Evolutionary conservation across 2,113 vertebrate species (phyloP), one percentile per base, ranked within the genome.

Genomic region (Syrrhaptes paradoxus): DNA sequence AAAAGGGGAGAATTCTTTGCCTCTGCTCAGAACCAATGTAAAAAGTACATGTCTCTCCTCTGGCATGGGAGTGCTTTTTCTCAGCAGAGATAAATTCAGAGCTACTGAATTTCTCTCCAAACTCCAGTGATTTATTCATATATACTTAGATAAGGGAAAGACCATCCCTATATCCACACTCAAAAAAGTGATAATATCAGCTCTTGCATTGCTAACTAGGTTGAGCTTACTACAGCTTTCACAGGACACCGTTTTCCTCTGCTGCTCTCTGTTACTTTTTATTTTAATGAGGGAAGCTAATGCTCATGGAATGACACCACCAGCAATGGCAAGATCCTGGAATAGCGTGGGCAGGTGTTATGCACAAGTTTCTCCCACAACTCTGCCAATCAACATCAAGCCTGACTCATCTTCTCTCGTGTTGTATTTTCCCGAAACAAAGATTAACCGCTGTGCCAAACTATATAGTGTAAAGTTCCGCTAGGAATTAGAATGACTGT

Each of bases 301-400:
- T 48, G 49, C 54, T 90, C 22, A 54, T 51, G 66, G 66, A 90
- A 85, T 55, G 77, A 74, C 71, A 87, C 13, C 31, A 90, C 17
- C 4, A 16, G 77, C 36, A 54, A 38, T 3, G n/a, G 52, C 4
- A 7, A 93, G 68, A 89, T 78, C 67, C 86, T 92, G 62, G 51
- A 97, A 96, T 88, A 96, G 70, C 6, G 48, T 41, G 71, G 93
- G 82, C 94, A 96, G 92, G 81, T 91, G 94, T 48, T 81, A 41
- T 21, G 28, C 71, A 85, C 48, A 85, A 85, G 61, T 87, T 96
- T 94, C 79, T 82, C 54, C 74, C 72, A 82, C 46, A 91, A 17
- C 45, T 82, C 79, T 96, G 96, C 48, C 89, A 90, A 77, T 95
- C 93, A 93, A 2, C 34, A 43, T 75, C 70, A 76, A 70, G 90